Evolutionary conservation across 2,113 vertebrate species (phyloP).

Genomic region (Malurus cyaneus): DNA sequence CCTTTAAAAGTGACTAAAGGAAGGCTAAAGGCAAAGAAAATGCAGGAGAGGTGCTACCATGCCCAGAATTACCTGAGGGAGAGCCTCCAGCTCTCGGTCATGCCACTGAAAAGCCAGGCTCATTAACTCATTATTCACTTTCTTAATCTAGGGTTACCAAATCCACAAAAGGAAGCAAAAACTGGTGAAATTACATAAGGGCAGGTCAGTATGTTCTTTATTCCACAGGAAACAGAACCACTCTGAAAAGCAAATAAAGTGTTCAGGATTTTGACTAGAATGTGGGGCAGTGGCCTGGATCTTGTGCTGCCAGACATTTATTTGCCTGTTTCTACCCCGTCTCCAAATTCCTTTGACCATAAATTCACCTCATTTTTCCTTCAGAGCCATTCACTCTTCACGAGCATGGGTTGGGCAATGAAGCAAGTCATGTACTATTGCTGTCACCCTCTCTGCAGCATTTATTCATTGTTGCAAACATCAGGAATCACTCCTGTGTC

Average conservation of each 20-base stretch:
- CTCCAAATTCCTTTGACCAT: neutral
- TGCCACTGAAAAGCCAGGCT: neutral
- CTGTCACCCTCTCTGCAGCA: neutral
- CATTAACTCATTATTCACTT: neutral
- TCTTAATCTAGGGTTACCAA: neutral
- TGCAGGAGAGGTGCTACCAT: neutral
- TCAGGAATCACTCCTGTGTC: neutral
- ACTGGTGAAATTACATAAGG: neutral
- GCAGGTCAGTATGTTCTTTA: neutral
- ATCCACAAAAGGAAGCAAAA: neutral
- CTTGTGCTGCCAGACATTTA: neutral
- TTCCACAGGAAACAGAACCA: neutral
- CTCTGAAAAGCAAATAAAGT: neutral
- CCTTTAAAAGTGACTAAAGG: neutral
- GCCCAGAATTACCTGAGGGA: neutral
- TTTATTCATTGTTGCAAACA: neutral
- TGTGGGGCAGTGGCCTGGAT: neutral
- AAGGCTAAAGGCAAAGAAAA: neutral
- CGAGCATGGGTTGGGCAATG: neutral
- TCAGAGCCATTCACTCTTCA: neutral
- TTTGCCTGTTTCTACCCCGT: neutral
- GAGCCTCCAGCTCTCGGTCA: neutral
- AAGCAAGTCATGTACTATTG: neutral
- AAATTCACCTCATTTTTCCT: neutral
- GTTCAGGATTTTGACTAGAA: neutral